phyloP scores from a whole-genome alignment of 2,113 vertebrate genomes.

The Odontophorus gujanensis region DNA sequence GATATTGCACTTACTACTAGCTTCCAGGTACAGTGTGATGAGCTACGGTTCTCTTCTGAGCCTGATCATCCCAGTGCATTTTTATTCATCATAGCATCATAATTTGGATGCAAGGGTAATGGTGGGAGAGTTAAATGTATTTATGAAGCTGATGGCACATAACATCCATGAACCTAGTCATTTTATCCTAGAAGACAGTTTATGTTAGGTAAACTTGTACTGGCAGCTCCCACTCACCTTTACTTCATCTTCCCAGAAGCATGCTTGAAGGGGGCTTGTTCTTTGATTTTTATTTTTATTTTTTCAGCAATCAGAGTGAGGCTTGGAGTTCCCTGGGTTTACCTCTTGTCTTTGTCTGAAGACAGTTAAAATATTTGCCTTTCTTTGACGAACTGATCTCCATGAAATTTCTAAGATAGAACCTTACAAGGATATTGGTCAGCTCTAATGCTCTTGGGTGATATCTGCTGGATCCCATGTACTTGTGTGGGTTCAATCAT shows the following conservation, averaged over 20 bases:
- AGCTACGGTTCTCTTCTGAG: background rate
- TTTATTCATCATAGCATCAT: background rate
- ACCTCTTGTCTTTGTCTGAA: background rate
- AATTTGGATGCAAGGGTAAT: background rate
- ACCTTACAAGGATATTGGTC: background rate
- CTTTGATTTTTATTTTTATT: background rate
- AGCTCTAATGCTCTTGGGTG: background rate
- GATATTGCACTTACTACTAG: background rate
- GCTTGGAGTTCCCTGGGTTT: background rate
- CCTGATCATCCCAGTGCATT: background rate
- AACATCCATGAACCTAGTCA: background rate
- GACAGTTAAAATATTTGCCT: background rate
- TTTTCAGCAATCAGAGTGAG: background rate
- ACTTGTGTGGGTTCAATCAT: background rate
- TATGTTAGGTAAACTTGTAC: accelerated
- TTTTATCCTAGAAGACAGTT: background rate
- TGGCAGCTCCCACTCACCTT: background rate
- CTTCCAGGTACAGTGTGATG: background rate
- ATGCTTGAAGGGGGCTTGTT: background rate
- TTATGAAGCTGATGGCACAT: background rate
- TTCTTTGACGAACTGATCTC: background rate
- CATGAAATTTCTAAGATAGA: background rate
- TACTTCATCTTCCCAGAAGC: background rate
- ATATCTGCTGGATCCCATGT: background rate
- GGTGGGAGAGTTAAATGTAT: background rate